These are phyloP conservation scores for Antechinus flavipes DNA, from an alignment of 2,113 vertebrate species.

Conservation along the genomic window DNA sequence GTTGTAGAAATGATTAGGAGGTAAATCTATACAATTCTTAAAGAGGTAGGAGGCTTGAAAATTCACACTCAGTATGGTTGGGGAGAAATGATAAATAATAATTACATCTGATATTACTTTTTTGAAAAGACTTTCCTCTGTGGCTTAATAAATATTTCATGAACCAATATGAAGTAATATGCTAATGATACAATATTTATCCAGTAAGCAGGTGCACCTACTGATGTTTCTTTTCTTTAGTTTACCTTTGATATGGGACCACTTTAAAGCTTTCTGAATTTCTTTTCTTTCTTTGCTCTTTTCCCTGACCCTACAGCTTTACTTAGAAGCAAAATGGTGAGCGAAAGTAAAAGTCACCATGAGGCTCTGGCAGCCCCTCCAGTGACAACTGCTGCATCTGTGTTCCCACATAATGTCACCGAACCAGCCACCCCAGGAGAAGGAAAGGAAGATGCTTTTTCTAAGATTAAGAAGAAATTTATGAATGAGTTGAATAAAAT, in stretches of 20 bases:
- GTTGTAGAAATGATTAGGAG: slow-evolving; percentile 45
- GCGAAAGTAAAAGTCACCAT: slow-evolving; percentile 88
- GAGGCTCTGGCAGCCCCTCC: slow-evolving; percentile 93
- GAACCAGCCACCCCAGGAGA: slow-evolving; percentile 87
- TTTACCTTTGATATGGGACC: slow-evolving; percentile 63
- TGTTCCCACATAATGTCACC: slow-evolving; percentile 89
- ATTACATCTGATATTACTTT: slow-evolving; percentile 72
- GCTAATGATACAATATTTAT: slow-evolving; percentile 85
- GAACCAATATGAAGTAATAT: slow-evolving; percentile 77
- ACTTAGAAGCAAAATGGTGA: slow-evolving; percentile 85
- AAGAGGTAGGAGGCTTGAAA: slow-evolving; percentile 63
- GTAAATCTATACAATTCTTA: slow-evolving; percentile 69
- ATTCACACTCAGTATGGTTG: slow-evolving; percentile 25
- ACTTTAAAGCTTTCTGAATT: slow-evolving; percentile 73
- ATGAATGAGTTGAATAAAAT: slow-evolving; percentile 99
- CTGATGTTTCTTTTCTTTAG: slow-evolving; percentile 62
- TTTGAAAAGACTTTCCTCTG: slow-evolving; percentile 70
- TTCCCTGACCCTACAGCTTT: slow-evolving; percentile 70
- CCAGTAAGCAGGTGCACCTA: slow-evolving; percentile 83
- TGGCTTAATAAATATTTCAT: slow-evolving; percentile 84
- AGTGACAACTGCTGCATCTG: slow-evolving; percentile 86
- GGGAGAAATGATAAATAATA: slow-evolving; percentile 60
- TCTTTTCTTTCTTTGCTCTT: slow-evolving; percentile 47
- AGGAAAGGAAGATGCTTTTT: slow-evolving; percentile 94
- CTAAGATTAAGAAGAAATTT: slow-evolving; percentile 98